These are phyloP conservation scores for Pseudomyrmex concolor DNA, from an alignment of 1,140 invertebrate species.

Conservation along the genomic window DNA sequence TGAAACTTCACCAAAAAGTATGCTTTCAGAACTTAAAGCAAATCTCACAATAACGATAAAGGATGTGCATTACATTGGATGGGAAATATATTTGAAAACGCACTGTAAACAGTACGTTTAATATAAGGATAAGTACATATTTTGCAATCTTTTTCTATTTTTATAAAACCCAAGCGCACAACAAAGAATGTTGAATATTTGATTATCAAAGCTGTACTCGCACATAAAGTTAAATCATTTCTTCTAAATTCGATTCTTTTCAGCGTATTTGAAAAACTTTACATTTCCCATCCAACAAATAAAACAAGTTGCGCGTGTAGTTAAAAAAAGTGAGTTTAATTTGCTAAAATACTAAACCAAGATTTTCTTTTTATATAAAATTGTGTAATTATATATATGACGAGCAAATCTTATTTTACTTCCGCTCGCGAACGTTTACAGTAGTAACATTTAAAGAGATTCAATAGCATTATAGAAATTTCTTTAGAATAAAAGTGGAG, in stretches of 20 bases:
- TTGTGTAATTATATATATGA: background rate
- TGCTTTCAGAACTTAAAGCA: slow-evolving; percentile 19
- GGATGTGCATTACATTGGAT: background rate
- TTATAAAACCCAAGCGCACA: background rate
- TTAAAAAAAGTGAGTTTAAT: slow-evolving; percentile 32
- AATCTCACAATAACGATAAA: slow-evolving; percentile 14
- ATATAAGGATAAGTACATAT: background rate
- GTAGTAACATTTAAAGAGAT: no score
- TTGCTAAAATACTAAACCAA: slow-evolving; percentile 25
- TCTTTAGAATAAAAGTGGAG: no score
- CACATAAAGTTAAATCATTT: slow-evolving; percentile 11
- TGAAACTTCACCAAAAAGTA: background rate
- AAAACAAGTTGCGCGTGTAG: slow-evolving; percentile 9
- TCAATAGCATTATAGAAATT: no score
- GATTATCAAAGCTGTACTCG: slow-evolving; percentile 48
- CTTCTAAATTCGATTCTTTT: background rate
- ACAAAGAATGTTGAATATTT: slow-evolving; percentile 10
- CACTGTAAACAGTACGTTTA: background rate
- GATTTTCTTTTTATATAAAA: slow-evolving; percentile 43
- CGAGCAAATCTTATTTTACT: no score
- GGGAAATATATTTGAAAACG: slow-evolving; percentile 44
- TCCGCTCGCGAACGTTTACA: no score
- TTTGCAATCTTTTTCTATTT: slow-evolving; percentile 1
- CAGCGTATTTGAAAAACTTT: slow-evolving; percentile 7
- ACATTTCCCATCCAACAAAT: slow-evolving; percentile 30